Base-by-base conservation (phyloP, 2,113 vertebrate species). In the Ageneiosus marmoratus region DNA sequence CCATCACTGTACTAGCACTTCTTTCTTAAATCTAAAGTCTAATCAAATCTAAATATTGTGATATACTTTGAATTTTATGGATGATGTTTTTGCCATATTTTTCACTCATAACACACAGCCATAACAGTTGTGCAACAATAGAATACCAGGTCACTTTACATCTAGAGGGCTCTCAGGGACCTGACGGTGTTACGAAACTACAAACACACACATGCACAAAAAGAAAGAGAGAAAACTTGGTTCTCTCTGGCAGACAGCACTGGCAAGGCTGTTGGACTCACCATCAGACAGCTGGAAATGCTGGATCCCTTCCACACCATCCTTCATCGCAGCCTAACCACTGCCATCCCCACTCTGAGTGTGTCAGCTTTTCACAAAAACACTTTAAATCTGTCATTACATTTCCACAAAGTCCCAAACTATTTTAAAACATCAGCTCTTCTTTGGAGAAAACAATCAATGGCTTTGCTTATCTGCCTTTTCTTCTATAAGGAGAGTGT, bases 261-360 rank as follows among this genome's bases (percentile, higher is more conserved):
- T 51, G 65, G 60, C 70, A 80, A 62, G 51, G 32, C 67, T 73
- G 9, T 46, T 34, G 37, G 50, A 70, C 75, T 76, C 75, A 69
- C 60, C 76, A 79, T 62, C 4, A 72, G 76, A 83, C 86, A 87
- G 83, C 83, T 85, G 86, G 77, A 72, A 79, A 70, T 67, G 27
- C 70, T 80, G 86, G 83, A 72, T 46, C 2, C 11, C n/a, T 22
- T 77, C 83, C 83, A 83, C 53, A 20, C 72, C 50, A 79, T 79
- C 81, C 65, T 84, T 79, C 86, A 87, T 58, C 22, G n/a, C 8
- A 32, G 37, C 24, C 56, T 9, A 41, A 76, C 56, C 79, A 48
- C 55, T 74, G 67, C 67, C 65, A 79, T 41, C 20, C 29, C 34
- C 56, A 32, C n/a, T 32, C 15, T 32, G 41, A 73, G 27, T 62